phyloP scores from a whole-genome alignment of 92 coral and sea anemone species.

The Diadumene lineata region DNA sequence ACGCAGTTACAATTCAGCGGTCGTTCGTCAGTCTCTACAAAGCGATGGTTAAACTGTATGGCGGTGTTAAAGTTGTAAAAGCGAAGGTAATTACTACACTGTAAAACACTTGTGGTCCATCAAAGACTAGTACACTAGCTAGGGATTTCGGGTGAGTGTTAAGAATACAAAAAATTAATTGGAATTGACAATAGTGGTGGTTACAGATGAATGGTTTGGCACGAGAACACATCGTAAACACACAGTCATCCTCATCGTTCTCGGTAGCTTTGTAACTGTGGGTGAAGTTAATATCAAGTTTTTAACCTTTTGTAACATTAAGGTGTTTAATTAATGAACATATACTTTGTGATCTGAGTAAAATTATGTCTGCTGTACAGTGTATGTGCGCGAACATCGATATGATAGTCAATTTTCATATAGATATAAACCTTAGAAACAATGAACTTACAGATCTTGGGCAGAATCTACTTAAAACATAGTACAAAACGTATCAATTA shows the following conservation, averaged over 20 bases:
- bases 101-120: not conserved
- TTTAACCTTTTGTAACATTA: not conserved
- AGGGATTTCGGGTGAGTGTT: conserved; percentile 21
- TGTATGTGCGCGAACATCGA: too few species aligned
- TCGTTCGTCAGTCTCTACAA: too few species aligned
- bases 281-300: not conserved
- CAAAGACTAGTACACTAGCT: not conserved
- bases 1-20: not conserved
- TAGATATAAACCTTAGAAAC: too few species aligned
- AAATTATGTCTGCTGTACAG: too few species aligned
- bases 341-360: too few species aligned
- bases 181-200: conserved; percentile 22
- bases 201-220: conserved; percentile 18
- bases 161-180: conserved; percentile 3
- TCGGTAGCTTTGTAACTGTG: too few species aligned
- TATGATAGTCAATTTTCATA: too few species aligned
- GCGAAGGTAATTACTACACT: not conserved
- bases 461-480: too few species aligned
- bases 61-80: not conserved
- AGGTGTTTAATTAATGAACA: not conserved
- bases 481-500: too few species aligned
- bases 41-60: too few species aligned
- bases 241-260: conserved; percentile 3
- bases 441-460: too few species aligned
- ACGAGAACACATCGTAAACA: conserved; percentile 18